Evolutionary conservation across 2,113 vertebrate species (phyloP).

Genomic region (Nyctibius bracteatus): DNA sequence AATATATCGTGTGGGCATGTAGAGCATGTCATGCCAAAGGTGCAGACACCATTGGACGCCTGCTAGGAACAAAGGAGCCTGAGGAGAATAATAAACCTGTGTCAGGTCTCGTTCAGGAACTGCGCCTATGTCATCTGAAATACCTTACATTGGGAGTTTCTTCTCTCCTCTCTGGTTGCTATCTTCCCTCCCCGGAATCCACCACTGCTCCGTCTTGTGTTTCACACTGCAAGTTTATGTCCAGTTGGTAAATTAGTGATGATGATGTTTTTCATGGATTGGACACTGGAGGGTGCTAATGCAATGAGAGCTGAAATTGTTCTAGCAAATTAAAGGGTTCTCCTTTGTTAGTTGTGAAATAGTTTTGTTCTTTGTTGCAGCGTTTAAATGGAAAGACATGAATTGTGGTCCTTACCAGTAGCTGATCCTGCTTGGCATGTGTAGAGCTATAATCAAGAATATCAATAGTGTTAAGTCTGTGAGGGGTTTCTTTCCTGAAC

Average conservation of each 20-base stretch:
- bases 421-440: not conserved
- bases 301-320: conserved; percentile 33
- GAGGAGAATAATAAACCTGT: not conserved
- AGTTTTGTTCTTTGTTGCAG: conserved; percentile 9
- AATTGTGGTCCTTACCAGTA: not conserved
- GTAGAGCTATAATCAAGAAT: not conserved
- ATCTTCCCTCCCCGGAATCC: not conserved
- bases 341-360: conserved; percentile 29
- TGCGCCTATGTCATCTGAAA: not conserved
- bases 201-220: not conserved
- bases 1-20: rapidly evolving
- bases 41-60: not conserved
- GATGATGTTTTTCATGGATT: conserved; percentile 25
- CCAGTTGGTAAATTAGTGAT: not conserved
- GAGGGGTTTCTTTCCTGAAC: not conserved
- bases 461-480: conserved; percentile 11
- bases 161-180: not conserved
- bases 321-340: not conserved
- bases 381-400: not conserved
- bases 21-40: rapidly evolving
- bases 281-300: conserved; percentile 74
- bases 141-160: not conserved
- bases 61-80: not conserved
- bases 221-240: not conserved
- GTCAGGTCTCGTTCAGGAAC: not conserved